Evolutionary conservation across 1,140 invertebrate species (phyloP).

Genomic region (Rhynchophorus ferrugineus): DNA sequence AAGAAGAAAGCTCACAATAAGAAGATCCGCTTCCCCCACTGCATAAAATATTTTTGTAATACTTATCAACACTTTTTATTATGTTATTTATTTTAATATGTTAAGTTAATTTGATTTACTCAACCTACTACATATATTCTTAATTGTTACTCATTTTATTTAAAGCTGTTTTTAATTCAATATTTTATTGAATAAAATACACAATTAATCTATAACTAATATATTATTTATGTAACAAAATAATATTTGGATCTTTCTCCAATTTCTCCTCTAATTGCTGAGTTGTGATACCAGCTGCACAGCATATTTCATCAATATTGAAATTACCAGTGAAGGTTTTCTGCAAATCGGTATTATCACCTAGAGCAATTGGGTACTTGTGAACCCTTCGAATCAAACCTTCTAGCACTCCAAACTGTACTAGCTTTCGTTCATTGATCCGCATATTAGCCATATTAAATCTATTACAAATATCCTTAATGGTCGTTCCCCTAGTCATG

Average conservation of each 20-base stretch:
- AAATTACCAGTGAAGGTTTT: slow-evolving; percentile 72
- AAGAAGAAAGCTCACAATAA: not conserved
- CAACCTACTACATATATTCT: no score
- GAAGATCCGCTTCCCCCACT: not conserved
- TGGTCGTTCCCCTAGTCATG: slow-evolving; percentile 77
- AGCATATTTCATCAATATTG: slow-evolving; percentile 85
- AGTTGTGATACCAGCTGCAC: slow-evolving; percentile 69
- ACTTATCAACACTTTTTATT: no score
- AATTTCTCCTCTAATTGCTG: slow-evolving; percentile 78
- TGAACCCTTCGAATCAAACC: slow-evolving; percentile 77
- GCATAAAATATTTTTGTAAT: no score
- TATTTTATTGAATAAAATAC: no score
- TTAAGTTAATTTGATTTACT: no score
- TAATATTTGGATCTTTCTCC: slow-evolving; percentile 76
- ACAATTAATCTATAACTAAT: no score
- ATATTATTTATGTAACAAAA: slow-evolving; percentile 75
- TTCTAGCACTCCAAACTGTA: slow-evolving; percentile 85
- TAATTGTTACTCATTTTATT: no score
- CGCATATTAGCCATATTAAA: slow-evolving; percentile 64
- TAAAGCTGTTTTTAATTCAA: no score
- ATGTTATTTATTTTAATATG: no score
- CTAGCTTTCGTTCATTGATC: slow-evolving; percentile 78
- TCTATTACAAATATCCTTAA: slow-evolving; percentile 76
- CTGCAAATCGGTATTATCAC: slow-evolving; percentile 44
- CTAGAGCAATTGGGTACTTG: slow-evolving; percentile 61